A percentile compares a stretch with the other conserved stretches of the same genome.
phyloP scores from a whole-genome alignment of 2,113 vertebrate genomes.

The Phalacrocorax aristotelis region DNA sequence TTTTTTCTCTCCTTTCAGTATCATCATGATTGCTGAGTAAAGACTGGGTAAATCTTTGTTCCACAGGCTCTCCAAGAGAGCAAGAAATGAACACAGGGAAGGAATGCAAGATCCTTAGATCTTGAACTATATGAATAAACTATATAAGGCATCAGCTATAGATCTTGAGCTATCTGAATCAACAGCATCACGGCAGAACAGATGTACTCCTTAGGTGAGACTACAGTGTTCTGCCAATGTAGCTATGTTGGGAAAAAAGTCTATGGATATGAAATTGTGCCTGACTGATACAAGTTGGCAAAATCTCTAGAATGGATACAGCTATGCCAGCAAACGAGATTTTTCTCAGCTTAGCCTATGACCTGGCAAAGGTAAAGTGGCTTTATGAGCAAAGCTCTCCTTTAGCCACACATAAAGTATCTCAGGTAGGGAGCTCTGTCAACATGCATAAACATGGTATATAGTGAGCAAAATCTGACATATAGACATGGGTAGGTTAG shows the following conservation, averaged over 20 bases:
- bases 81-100: background rate
- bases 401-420: background rate
- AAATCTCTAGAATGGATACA: background rate
- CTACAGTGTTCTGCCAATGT: background rate
- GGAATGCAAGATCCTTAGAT: background rate
- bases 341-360: background rate
- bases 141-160: background rate
- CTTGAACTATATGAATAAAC: background rate
- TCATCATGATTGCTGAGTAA: background rate
- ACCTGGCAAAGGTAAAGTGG: background rate
- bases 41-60: background rate
- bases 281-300: background rate
- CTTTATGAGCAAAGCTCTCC: background rate
- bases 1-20: background rate
- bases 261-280: background rate
- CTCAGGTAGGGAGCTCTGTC: background rate
- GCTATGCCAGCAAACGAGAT: background rate
- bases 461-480: background rate
- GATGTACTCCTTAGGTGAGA: background rate
- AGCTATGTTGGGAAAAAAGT: background rate
- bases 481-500: background rate
- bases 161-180: background rate
- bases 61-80: background rate
- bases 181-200: background rate
- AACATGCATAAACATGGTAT: background rate